phyloP scores from a whole-genome alignment of 2,113 vertebrate genomes.

The Melanocharis versteri region DNA sequence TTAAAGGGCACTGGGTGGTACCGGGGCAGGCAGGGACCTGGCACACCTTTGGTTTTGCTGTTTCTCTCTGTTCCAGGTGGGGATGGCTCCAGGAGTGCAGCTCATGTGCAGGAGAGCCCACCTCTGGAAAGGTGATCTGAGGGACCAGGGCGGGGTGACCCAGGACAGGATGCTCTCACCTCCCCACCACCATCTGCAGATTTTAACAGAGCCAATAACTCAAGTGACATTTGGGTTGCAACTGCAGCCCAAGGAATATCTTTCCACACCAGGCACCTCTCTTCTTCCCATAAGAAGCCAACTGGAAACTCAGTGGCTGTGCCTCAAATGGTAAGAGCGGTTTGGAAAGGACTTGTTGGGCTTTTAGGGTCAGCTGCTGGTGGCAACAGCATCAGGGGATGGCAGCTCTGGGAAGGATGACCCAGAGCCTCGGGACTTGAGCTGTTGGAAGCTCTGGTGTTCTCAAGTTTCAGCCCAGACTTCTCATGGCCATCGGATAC shows the following conservation, averaged over 20 bases:
- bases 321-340: background rate
- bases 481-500: slow-evolving; percentile 47
- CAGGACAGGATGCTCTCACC: background rate
- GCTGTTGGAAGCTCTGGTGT: background rate
- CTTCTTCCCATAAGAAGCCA: background rate
- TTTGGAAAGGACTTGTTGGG: background rate
- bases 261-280: background rate
- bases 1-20: background rate
- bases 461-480: slow-evolving; percentile 48
- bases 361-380: background rate
- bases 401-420: background rate
- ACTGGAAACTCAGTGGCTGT: background rate
- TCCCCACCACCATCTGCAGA: background rate
- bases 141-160: background rate
- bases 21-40: background rate
- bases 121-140: background rate
- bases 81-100: background rate
- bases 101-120: rapidly evolving
- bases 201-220: background rate
- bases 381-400: background rate
- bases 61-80: background rate
- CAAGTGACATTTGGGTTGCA: background rate
- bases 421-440: background rate
- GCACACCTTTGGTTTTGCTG: background rate
- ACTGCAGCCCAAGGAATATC: background rate